phyloP scores from a whole-genome alignment of 2,888 invertebrate species.

The Aspidapion aeneum region DNA sequence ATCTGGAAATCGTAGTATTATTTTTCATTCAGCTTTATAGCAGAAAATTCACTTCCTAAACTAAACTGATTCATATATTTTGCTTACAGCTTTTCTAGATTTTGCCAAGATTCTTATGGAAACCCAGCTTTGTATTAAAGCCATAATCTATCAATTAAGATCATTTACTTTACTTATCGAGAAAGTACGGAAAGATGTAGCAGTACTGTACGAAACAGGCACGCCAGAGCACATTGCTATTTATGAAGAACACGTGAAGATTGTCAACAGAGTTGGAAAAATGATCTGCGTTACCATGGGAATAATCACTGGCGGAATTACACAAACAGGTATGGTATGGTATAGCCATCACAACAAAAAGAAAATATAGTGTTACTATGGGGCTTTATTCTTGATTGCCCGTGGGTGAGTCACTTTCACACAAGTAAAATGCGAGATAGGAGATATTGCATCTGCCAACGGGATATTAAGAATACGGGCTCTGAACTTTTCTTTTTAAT shows the following conservation, averaged over 20 bases:
- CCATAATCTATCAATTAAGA: not conserved
- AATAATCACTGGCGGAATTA: not conserved
- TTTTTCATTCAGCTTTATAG: too few species aligned
- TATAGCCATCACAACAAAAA: too few species aligned
- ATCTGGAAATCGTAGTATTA: too few species aligned
- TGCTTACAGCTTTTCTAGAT: not conserved
- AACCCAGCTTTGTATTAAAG: not conserved
- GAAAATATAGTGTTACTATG: too few species aligned
- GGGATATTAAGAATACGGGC: too few species aligned
- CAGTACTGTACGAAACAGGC: not conserved
- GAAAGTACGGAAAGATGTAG: not conserved
- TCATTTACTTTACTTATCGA: not conserved
- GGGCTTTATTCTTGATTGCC: too few species aligned
- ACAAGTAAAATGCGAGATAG: too few species aligned
- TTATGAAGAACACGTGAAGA: not conserved
- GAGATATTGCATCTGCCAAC: too few species aligned
- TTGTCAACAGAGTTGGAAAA: not conserved
- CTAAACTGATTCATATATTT: too few species aligned
- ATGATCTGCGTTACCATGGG: not conserved
- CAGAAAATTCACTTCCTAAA: too few species aligned
- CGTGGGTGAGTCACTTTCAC: too few species aligned
- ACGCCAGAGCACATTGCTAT: not conserved
- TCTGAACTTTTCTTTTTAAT: too few species aligned
- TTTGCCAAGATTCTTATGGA: not conserved
- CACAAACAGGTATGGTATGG: not conserved